Evolutionary conservation across 1,140 invertebrate species (phyloP).

Genomic region (Cotesia vestalis): DNA sequence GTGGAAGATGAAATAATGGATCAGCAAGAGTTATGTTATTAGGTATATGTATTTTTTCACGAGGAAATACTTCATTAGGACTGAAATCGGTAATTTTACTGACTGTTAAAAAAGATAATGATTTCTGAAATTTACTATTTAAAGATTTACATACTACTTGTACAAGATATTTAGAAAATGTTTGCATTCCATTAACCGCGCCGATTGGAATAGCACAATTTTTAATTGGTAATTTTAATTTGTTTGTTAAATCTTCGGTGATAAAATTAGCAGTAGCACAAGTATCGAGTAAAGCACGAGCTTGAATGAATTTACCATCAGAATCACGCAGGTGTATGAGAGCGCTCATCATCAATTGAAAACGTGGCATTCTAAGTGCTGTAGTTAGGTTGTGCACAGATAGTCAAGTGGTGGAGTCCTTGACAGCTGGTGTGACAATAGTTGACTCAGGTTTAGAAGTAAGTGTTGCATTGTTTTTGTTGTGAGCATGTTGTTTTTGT

Average conservation of each 20-base stretch:
- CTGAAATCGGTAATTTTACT: slow-evolving; percentile 29
- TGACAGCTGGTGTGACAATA: too few species aligned
- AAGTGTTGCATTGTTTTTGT: too few species aligned
- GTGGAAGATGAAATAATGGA: slow-evolving; percentile 33
- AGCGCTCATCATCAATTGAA: slow-evolving; percentile 30
- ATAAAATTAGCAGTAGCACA: slow-evolving; percentile 26
- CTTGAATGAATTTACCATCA: not conserved
- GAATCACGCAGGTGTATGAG: not conserved
- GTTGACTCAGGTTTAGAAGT: too few species aligned
- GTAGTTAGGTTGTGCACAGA: too few species aligned
- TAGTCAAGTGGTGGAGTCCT: too few species aligned
- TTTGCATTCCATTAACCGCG: too few species aligned
- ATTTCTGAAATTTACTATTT: slow-evolving; percentile 34
- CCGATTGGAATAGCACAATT: slow-evolving; percentile 6
- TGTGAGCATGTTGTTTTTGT: too few species aligned
- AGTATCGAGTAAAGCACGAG: slow-evolving; percentile 25
- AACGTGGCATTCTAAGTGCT: not conserved
- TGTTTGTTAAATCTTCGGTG: slow-evolving; percentile 31
- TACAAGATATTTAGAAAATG: slow-evolving; percentile 18
- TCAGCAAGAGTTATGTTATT: slow-evolving; percentile 36
- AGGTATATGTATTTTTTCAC: slow-evolving; percentile 34
- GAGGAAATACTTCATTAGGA: slow-evolving; percentile 32
- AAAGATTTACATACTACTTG: slow-evolving; percentile 29
- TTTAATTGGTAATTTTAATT: slow-evolving; percentile 29
- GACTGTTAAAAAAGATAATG: slow-evolving; percentile 31